phyloP scores from a whole-genome alignment of 2,797 vertebrate genomes.

The Tinamus major region DNA sequence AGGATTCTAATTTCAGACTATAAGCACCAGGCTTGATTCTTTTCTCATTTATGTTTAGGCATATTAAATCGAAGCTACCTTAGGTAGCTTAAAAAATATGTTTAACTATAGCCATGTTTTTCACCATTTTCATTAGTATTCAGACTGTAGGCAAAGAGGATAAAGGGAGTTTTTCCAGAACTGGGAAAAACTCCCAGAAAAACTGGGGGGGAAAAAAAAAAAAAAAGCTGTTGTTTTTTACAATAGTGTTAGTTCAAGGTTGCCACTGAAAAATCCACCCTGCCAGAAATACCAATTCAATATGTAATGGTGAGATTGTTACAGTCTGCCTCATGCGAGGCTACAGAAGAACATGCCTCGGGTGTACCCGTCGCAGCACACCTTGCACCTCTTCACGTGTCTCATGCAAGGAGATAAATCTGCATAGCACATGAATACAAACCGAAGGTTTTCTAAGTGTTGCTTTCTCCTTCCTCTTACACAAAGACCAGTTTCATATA shows the following conservation, averaged over 20 bases:
- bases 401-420: rapidly evolving
- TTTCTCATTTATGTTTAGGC: background rate
- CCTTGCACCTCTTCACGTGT: background rate
- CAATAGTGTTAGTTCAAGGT: background rate
- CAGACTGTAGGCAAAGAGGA: background rate
- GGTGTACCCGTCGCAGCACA: background rate
- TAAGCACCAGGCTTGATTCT: conserved; percentile 15
- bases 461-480: background rate
- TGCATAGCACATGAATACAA: rapidly evolving
- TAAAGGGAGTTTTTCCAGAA: background rate
- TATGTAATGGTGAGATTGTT: background rate
- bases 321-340: too few relatives aligned
- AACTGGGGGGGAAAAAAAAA: too few relatives aligned
- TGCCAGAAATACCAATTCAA: background rate
- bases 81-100: conserved; percentile 15
- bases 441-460: background rate
- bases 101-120: conserved; percentile 6
- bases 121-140: conserved; percentile 27
- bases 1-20: conserved; percentile 36
- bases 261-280: background rate
- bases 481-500: background rate
- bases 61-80: background rate
- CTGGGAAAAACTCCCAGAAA: too few relatives aligned
- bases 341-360: background rate
- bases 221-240: background rate